Evolutionary conservation across 37 sponge, comb jelly and placozoan genomes (phyloP), one percentile per base, ranked within the genome.

Genomic region (Hexactinellida sp.): DNA sequence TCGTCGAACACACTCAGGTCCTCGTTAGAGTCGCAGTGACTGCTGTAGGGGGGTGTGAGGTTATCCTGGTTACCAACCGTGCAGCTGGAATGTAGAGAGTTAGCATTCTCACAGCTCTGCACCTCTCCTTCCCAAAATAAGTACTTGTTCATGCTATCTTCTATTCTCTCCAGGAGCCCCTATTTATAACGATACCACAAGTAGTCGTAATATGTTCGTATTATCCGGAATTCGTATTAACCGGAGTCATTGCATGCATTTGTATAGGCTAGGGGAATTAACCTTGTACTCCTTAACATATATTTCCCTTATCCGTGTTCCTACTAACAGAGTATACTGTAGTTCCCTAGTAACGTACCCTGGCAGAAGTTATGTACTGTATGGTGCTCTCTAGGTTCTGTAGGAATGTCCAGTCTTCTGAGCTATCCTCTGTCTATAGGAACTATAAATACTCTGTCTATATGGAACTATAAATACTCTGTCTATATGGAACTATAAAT

Each of bases 71-170:
- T 35, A 36, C 38, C n/a, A 7, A 23, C 0, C 37, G 36, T 38
- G 1, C 21, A 36, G 55, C 28, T 47, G 38, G 83, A 37, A 84
- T 47, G 52, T 39, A 21, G 85, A 51, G 1, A 34, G 82, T 85
- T 36, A 21, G 88, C 91, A 71, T 89, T 85, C 84, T 94, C 95
- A 39, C 84, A 89, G 38, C 89, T 85, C 3, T 90, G 85, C 37
- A 94, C 90, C 41, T 94, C 95, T 37, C 92, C 95, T 54, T 94
- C 95, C 94, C 95, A 94, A 55, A 86, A 94, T 25, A 94, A 87
- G 37, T 87, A 94, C 82, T 85, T 55, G 41, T 94, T 92, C 82
- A 94, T 91, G 0, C 92, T 91, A 16, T 91, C 85, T 38, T 94
- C 92, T 39, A 92, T 91, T 47, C 95, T 71, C 37, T 71, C 90